A percentile compares a stretch with the other conserved stretches of the same genome.
Evolutionary conservation across 1,140 invertebrate genomes (phyloP).

Genomic region (Mesaphorura yosii): DNA sequence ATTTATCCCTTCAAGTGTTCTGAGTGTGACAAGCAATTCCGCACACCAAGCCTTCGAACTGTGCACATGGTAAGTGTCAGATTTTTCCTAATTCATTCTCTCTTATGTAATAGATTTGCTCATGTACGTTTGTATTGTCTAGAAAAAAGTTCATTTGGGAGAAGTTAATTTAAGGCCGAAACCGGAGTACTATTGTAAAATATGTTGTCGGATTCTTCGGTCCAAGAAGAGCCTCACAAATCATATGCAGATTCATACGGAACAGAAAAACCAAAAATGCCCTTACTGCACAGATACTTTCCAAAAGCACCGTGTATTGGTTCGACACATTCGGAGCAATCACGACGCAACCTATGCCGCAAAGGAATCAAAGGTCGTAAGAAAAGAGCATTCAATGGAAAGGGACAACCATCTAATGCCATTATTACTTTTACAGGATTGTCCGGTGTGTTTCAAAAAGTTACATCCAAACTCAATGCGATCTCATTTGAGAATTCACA

Average conservation of each 20-base stretch:
- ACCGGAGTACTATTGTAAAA: conserved; percentile 9
- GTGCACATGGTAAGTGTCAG: conserved; percentile 32
- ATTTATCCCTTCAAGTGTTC: conserved; percentile 55
- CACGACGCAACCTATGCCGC: conserved; percentile 65
- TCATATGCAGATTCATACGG: conserved; percentile 73
- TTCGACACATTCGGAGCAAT: conserved; percentile 63
- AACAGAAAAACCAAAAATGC: conserved; percentile 69
- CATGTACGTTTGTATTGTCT: too few relatives aligned
- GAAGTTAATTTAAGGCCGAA: not conserved
- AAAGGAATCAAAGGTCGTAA: conserved; percentile 43
- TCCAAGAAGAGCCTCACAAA: conserved; percentile 67
- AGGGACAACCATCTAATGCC: too few relatives aligned
- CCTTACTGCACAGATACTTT: conserved; percentile 70
- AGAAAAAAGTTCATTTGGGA: conserved; percentile 6
- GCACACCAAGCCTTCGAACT: conserved; percentile 44
- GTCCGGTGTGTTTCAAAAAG: conserved; percentile 25
- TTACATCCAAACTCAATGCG: conserved; percentile 29
- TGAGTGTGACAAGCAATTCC: conserved; percentile 66
- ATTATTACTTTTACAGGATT: conserved; percentile 19
- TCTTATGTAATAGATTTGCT: too few relatives aligned
- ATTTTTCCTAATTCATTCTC: not conserved
- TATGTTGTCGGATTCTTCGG: conserved; percentile 15
- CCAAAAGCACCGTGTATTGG: conserved; percentile 64
- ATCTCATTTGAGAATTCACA: conserved; percentile 46
- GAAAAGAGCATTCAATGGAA: too few relatives aligned